Conservation (phyloP, 1,140 invertebrate genomes). For the Diabrotica virgifera region DNA sequence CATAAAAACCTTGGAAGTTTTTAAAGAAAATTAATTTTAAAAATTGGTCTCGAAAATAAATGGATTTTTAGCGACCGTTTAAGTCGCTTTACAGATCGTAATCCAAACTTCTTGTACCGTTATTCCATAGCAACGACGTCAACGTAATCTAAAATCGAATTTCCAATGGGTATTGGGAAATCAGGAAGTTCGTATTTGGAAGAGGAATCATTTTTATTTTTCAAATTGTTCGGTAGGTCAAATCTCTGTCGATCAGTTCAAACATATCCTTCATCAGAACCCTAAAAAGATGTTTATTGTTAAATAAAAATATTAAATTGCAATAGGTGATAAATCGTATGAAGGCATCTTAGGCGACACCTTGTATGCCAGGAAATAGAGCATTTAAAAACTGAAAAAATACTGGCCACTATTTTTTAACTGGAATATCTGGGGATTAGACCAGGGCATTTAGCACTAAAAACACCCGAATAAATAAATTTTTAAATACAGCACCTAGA, state of each 20-base stretch:
- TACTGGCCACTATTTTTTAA: no score
- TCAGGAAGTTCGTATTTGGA: constrained; percentile 24
- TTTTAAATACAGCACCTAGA: no score
- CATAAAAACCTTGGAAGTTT: not conserved
- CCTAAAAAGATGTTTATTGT: constrained; percentile 38
- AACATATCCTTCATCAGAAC: constrained; percentile 51
- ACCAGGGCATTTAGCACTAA: no score
- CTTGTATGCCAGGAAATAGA: no score
- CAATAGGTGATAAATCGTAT: no score
- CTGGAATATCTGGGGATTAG: no score
- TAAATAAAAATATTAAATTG: no score
- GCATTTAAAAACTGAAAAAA: no score
- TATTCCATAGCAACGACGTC: constrained; percentile 22
- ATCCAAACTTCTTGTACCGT: constrained; percentile 8
- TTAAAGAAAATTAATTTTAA: constrained; percentile 5
- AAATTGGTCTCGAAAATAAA: not conserved
- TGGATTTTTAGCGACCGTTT: not conserved
- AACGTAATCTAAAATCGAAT: constrained; percentile 38
- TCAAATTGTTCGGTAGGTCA: constrained; percentile 48
- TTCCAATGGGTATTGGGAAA: constrained; percentile 32
- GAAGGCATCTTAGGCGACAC: no score
- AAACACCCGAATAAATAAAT: no score
- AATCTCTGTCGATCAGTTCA: constrained; percentile 54
- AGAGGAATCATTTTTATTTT: constrained; percentile 41
- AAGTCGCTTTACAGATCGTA: not conserved